phyloP scores from a whole-genome alignment of 2,888 invertebrate genomes.

The Volucella inflata region DNA sequence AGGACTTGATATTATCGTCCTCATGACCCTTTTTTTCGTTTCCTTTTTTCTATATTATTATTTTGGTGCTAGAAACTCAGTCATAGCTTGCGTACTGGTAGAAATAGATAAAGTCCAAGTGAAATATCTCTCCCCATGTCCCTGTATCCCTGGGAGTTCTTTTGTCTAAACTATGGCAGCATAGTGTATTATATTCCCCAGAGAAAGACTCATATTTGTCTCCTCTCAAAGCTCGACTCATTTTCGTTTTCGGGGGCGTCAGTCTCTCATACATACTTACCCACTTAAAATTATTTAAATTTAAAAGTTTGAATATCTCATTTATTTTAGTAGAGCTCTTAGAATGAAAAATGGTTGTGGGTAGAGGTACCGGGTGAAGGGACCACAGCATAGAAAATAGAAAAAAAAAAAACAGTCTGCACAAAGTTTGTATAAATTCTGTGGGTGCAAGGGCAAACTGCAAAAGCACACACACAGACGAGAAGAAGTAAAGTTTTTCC shows the following conservation, averaged over 20 bases:
- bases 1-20: not conserved
- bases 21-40: not conserved
- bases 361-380: constrained; percentile 14
- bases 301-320: constrained; percentile 74
- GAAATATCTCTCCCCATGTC: constrained; percentile 41
- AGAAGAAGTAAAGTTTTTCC: constrained; percentile 63
- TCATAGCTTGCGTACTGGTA: not conserved
- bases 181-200: constrained; percentile 44
- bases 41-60: not conserved
- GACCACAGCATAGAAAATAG: not conserved
- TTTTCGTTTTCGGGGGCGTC: constrained; percentile 60
- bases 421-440: constrained; percentile 46
- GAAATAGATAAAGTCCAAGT: constrained; percentile 54
- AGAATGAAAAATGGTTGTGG: constrained; percentile 40
- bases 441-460: constrained; percentile 16
- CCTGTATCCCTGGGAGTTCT: not conserved
- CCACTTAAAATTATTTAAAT: constrained; percentile 75
- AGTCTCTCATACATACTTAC: constrained; percentile 43
- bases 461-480: constrained; percentile 31
- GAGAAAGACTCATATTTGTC: constrained; percentile 42
- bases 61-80: not conserved
- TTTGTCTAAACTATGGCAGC: constrained; percentile 58
- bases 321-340: constrained; percentile 68
- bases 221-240: constrained; percentile 30
- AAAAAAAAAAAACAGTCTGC: not conserved